A percentile compares a stretch with the other conserved stretches of the same genome.
These are phyloP conservation scores for Zonotrichia albicollis DNA, from an alignment of 2,797 vertebrate species.

Conservation along the genomic window DNA sequence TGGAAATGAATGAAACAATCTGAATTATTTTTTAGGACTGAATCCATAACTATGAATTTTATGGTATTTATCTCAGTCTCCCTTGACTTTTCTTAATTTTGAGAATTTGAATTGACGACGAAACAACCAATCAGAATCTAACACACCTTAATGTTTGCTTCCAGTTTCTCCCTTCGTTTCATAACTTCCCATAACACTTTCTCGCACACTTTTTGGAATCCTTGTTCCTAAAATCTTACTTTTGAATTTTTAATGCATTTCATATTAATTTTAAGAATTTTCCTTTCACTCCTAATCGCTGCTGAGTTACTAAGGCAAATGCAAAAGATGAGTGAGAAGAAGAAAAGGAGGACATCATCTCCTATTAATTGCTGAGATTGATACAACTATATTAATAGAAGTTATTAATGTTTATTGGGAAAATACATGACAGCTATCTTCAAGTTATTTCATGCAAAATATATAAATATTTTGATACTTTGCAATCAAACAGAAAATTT, in stretches of 20 bases:
- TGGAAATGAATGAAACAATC: not conserved
- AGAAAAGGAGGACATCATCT: not conserved
- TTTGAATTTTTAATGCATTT: not conserved
- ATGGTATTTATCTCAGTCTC: not conserved
- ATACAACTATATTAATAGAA: not conserved
- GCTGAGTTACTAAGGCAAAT: not conserved
- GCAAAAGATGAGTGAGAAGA: not conserved
- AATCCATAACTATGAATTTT: not conserved
- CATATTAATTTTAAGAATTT: not conserved
- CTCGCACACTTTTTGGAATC: not conserved
- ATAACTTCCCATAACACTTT: not conserved
- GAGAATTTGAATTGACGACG: not conserved
- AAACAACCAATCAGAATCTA: not conserved
- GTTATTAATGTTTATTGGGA: not conserved
- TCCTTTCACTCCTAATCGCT: not conserved
- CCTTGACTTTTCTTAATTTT: not conserved
- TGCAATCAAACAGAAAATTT: not conserved
- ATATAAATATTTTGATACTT: not conserved
- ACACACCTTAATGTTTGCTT: not conserved
- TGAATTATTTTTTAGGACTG: not conserved
- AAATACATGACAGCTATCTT: not conserved
- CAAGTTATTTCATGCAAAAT: not conserved
- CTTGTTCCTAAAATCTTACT: not conserved
- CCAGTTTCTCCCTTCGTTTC: not conserved
- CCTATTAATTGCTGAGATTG: not conserved